Conservation (phyloP, 2,113 vertebrate species). For the Caretta caretta region DNA sequence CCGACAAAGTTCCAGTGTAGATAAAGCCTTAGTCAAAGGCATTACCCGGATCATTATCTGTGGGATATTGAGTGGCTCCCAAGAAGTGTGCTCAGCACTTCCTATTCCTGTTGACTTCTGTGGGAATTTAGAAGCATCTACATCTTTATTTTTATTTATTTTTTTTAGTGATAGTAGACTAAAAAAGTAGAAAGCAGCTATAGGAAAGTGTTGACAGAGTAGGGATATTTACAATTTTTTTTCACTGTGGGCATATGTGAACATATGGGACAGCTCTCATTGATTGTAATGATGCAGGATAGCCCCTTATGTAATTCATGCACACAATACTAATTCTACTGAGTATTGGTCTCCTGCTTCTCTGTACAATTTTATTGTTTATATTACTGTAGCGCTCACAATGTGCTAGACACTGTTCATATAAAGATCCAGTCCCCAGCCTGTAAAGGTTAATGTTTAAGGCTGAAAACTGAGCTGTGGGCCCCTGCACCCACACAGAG, state of each 20-base stretch:
- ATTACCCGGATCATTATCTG: not conserved
- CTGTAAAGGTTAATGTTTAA: not conserved
- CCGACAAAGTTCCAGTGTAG: no score
- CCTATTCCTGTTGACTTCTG: not conserved
- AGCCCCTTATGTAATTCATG: not conserved
- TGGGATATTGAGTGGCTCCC: not conserved
- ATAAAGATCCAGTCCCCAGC: not conserved
- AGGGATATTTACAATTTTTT: not conserved
- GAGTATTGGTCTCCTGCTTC: not conserved
- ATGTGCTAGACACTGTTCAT: not conserved
- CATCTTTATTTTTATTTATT: not conserved
- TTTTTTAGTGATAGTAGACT: not conserved
- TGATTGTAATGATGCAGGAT: not conserved
- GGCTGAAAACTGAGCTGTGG: not conserved
- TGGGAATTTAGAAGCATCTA: slow-evolving; percentile 27
- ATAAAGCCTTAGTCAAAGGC: not conserved
- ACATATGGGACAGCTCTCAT: not conserved
- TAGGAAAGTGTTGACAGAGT: not conserved
- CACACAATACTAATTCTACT: not conserved
- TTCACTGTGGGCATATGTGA: not conserved
- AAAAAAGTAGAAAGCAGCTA: not conserved
- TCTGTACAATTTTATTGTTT: not conserved
- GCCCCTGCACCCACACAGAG: not conserved
- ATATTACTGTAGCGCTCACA: not conserved
- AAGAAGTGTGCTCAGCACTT: not conserved